Conservation (phyloP, 2,888 invertebrate genomes). For the Yponomeuta plumbellus region DNA sequence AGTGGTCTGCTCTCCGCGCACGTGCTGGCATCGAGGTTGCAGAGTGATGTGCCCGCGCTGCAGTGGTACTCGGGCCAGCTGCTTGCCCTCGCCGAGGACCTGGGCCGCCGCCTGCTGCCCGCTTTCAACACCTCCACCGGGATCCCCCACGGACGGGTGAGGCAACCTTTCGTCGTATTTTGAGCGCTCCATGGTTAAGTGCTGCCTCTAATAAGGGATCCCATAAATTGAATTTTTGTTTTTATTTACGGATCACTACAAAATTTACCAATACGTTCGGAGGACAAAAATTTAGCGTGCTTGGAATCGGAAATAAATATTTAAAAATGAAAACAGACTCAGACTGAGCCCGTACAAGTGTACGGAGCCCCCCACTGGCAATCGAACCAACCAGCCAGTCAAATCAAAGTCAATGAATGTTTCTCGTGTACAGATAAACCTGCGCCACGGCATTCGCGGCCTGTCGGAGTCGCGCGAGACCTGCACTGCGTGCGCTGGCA, state of each 20-base stretch:
- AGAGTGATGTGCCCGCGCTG: conserved; percentile 83
- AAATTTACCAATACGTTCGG: too few species aligned
- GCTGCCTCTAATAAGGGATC: neutral
- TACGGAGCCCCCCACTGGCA: too few species aligned
- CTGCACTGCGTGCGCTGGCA: conserved; percentile 98
- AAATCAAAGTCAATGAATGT: conserved; percentile 14
- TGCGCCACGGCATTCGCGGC: conserved; percentile 87
- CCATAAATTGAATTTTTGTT: too few species aligned
- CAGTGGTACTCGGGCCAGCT: conserved; percentile 93
- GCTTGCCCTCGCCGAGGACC: conserved; percentile 91
- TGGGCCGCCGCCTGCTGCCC: conserved; percentile 94
- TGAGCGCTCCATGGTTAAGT: neutral
- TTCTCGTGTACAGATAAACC: conserved; percentile 78
- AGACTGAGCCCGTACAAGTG: too few species aligned
- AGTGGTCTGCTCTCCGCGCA: conserved; percentile 96
- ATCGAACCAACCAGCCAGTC: too few species aligned
- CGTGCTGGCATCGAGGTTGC: conserved; percentile 88
- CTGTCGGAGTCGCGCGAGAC: conserved; percentile 89
- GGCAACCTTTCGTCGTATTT: conserved; percentile 12
- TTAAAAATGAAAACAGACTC: neutral
- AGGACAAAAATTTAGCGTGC: too few species aligned
- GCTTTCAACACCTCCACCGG: conserved; percentile 99
- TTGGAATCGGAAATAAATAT: too few species aligned
- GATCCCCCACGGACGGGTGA: conserved; percentile 95
- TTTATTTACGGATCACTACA: too few species aligned